Percentiles rank a stretch among this genome's conserved stretches.
Evolutionary conservation across 2,113 vertebrate genomes (phyloP).

Genomic region (Gambusia holbrooki): DNA sequence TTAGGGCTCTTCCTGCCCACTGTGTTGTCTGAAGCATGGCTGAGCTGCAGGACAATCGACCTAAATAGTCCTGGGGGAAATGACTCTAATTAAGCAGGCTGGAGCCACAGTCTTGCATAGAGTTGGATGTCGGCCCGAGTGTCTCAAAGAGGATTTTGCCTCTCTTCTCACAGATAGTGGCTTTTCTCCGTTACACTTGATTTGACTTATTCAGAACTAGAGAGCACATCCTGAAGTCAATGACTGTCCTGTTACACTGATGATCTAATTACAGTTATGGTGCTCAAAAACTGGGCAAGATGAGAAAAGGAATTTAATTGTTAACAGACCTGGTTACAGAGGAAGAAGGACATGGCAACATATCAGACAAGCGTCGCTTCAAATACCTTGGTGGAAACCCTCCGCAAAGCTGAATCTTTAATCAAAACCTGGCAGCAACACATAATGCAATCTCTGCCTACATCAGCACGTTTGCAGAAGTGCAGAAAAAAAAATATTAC

Average conservation of each 20-base stretch:
- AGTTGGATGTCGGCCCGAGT: slow-evolving; percentile 64
- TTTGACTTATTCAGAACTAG: slow-evolving; percentile 47
- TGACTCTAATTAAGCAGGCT: slow-evolving; percentile 72
- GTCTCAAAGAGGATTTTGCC: slow-evolving; percentile 67
- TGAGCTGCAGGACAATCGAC: slow-evolving; percentile 59
- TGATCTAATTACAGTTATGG: slow-evolving; percentile 44
- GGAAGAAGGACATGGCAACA: slow-evolving; percentile 18
- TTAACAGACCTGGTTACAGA: slow-evolving; percentile 2
- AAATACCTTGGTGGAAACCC: background rate
- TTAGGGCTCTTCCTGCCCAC: slow-evolving; percentile 24
- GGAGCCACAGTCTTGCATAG: slow-evolving; percentile 57
- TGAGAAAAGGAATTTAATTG: slow-evolving; percentile 29
- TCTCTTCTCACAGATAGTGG: slow-evolving; percentile 53
- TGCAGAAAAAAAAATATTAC: background rate
- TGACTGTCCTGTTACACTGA: slow-evolving; percentile 49
- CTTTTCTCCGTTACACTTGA: slow-evolving; percentile 54
- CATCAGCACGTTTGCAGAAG: background rate
- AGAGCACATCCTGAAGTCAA: slow-evolving; percentile 43
- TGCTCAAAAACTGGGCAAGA: slow-evolving; percentile 20
- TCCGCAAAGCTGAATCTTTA: background rate
- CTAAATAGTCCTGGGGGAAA: slow-evolving; percentile 67
- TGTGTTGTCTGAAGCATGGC: slow-evolving; percentile 25
- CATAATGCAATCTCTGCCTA: background rate
- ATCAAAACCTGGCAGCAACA: background rate
- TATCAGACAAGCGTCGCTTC: slow-evolving; percentile 9